Evolutionary conservation across 2,888 invertebrate genomes (phyloP), one percentile per base, ranked within the genome.

Genomic region (Ennomos fuscantarius): DNA sequence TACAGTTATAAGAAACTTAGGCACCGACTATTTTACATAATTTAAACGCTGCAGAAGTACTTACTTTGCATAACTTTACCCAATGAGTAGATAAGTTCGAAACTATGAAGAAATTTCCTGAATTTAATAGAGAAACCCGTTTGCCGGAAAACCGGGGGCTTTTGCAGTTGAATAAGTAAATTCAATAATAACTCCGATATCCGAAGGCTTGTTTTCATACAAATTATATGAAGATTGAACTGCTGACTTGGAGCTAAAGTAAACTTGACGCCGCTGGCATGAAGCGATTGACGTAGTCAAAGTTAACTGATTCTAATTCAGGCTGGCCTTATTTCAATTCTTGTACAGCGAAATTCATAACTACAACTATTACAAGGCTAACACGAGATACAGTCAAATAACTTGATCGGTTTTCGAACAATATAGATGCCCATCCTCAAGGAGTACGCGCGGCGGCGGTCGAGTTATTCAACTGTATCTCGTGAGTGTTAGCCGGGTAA

Each of bases 111-210:
- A 52, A 78, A 77, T 66, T 76, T 71, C 63, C 46, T 58, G 68
- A 73, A 77, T 76, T 77, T 76, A 76, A 77, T 73, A 77, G 72
- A 70, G 69, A 65, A 70, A 68, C 60, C 69, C 74, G 73, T 66
- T 76, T 73, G 71, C 60, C 74, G 70, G 78, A 74, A 78, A 74
- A 78, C 70, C 72, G 68, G 65, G 53, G 58, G 63, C 64, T 68
- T 58, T 47, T 35, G 41, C 55, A 63, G 43, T 54, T 53, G 48
- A 55, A 42, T 63, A 63, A 57, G 55, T 65, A 64, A 65, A 67
- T 64, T 60, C 53, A 60, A 62, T 55, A 61, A 54, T 53, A 43
- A 55, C n/a, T 57, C 50, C 9, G 57, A 45, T 57, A 41, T 34
- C 52, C 47, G 42, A 50, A 49, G 61, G 62, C 55, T 48, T 43